Evolutionary conservation across 2,888 invertebrate genomes (phyloP), one percentile per base, ranked within the genome.

Genomic region (Diaprepes abbreviatus): DNA sequence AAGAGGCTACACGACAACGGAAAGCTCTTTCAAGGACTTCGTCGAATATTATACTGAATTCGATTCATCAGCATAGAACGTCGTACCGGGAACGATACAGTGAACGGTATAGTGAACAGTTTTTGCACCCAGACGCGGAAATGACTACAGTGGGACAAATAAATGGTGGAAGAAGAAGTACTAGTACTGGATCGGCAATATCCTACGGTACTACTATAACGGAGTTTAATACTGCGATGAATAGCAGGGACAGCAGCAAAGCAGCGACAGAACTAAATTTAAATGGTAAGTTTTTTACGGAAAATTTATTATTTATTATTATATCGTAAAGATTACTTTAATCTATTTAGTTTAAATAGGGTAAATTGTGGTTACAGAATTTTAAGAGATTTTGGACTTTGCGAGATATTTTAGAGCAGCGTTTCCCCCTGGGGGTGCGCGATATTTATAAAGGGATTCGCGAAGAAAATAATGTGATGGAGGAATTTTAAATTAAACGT

Each of bases 21-120:
- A 93, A 93, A 82, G 94, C 94, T 0, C 83, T 94, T 55, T 93
- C 93, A 58, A 86, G 94, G 71, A 94, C 94, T n/a, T 93, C 93
- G 57, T 93, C 93, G 70, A 94, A 94, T 83, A 94, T 94, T 70
- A 89, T 94, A 48, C 83, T 94, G 66, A 94, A 94, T 82, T 93
- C 93, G 79, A 93, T 94, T 62, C 94, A 94, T 82, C 90, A 93
- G 83, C 93, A 92, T 76, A 89, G 93, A 75, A 90, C 92, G 1
- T 92, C 92, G 0, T 92, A 92, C 80, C 73, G 80, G 16, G 81
- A 81, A 48, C 72, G 79, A 54, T 79, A 75, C n/a, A 66, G 55
- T 43, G 62, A 62, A 17, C 21, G 72, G 28, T 70, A 62, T 35
- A 35, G 59, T 64, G 70, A 70, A 48, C 89, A 87, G 80, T 88